Base-by-base conservation (phyloP, 1,140 invertebrate genomes). In the Battus philenor region DNA sequence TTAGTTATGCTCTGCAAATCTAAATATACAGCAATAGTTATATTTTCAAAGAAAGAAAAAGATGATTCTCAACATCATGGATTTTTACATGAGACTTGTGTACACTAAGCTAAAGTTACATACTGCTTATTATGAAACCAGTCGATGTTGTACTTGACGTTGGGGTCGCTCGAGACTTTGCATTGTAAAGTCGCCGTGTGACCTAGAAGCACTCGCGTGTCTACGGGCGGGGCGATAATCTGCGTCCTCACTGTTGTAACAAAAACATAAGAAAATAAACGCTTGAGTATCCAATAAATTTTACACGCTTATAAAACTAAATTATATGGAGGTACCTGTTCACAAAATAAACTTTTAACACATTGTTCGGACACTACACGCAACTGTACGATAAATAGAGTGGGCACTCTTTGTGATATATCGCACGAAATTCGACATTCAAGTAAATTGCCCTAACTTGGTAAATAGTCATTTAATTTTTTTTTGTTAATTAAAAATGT, bases 91-190 rank as follows among this genome's bases (percentile, higher is more conserved):
- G 2, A 6, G 6, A 2, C 6, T 20, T 20, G 18, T 3, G 6
- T 20, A 20, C 6, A 20, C 6, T 20, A 20, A 20, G 18, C 6
- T 20, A 29, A 22, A 34, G 26, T 30, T 10, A 30, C 90, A 88
- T 85, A 93, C 91, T 93, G 92, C 67, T 91, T 90, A 77, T 96
- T 93, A 61, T 96, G 94, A 78, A 92, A 96, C 97, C 97, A 99
- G 54, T 93, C 91, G 54, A 98, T 92, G 54, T 93, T 91, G 63
- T 93, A 96, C n/a, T 92, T 90, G n/a, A 98, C 93, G 50, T 91
- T 91, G 11, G 94, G 92, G 86, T 98, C 97, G 66, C 93, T 94
- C n/a, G 93, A 96, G 15, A 98, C 93, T 87, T 94, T 95, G 86
- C 97, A 99, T 61, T 96, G 94, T 36, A 99, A 86, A 10, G 93